Conservation (phyloP, 2,113 vertebrate species). For the Pseudonaja textilis region DNA sequence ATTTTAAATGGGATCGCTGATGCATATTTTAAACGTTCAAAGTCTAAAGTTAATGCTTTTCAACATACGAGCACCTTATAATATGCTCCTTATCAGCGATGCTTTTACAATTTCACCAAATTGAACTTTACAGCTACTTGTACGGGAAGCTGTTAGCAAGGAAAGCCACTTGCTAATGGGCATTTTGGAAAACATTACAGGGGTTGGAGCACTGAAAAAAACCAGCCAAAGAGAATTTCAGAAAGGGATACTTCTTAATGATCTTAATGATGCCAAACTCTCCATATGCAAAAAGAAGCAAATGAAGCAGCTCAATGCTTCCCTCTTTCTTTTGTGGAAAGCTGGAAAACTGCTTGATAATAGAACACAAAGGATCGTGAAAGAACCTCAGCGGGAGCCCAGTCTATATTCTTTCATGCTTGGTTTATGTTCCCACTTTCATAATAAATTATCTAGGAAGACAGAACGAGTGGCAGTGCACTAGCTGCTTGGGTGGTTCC, state of each 20-base stretch:
- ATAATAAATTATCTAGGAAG: slow-evolving; percentile 29
- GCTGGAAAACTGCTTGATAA: neutral
- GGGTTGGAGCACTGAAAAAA: slow-evolving; percentile 14
- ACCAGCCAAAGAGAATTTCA: slow-evolving; percentile 35
- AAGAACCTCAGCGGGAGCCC: neutral
- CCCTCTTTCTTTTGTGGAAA: neutral
- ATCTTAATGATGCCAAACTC: slow-evolving; percentile 2
- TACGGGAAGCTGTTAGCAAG: slow-evolving; percentile 55
- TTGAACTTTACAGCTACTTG: slow-evolving; percentile 59
- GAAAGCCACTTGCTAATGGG: slow-evolving; percentile 55
- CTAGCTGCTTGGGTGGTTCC: slow-evolving; percentile 5
- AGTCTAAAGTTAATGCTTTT: slow-evolving; percentile 59
- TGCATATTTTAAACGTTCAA: slow-evolving; percentile 50
- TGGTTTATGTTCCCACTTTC: slow-evolving; percentile 15
- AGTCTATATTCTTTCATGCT: slow-evolving; percentile 27
- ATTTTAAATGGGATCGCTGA: slow-evolving; percentile 44
- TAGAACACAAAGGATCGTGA: neutral
- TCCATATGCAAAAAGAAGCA: slow-evolving; percentile 28
- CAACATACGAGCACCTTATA: slow-evolving; percentile 45
- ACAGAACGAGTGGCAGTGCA: neutral
- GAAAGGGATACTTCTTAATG: slow-evolving; percentile 42
- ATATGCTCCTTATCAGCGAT: slow-evolving; percentile 46
- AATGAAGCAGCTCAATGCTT: slow-evolving; percentile 43
- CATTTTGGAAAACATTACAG: slow-evolving; percentile 59
- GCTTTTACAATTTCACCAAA: slow-evolving; percentile 57